phyloP scores from a whole-genome alignment of 2,888 invertebrate genomes.

The Onchidella celtica region DNA sequence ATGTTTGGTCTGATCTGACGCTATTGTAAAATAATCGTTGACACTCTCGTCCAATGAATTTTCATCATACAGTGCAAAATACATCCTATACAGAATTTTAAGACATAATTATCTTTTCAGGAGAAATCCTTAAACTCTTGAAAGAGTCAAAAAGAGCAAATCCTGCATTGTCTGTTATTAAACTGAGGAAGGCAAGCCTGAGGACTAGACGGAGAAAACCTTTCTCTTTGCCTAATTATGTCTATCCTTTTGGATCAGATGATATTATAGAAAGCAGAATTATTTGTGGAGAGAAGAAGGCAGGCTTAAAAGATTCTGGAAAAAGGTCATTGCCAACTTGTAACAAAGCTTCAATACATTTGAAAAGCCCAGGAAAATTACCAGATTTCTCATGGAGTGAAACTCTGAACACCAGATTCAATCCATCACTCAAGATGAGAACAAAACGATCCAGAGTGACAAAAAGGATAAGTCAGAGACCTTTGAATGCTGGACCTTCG shows the following conservation, averaged over 20 bases:
- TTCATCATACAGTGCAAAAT: too few relatives aligned
- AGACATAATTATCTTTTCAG: too few relatives aligned
- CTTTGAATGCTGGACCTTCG: not conserved
- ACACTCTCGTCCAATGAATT: too few relatives aligned
- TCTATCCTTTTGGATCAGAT: not conserved
- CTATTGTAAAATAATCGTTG: too few relatives aligned
- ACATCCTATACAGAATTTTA: too few relatives aligned
- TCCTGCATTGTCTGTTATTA: not conserved
- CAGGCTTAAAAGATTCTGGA: not conserved
- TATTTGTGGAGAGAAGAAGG: not conserved
- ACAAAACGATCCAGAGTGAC: not conserved
- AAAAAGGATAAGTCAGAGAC: not conserved
- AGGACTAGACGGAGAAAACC: not conserved
- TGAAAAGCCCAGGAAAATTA: too few relatives aligned
- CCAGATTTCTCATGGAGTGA: not conserved
- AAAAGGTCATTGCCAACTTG: too few relatives aligned
- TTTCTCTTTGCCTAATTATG: not conserved
- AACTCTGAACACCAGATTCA: not conserved
- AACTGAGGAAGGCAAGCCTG: not conserved
- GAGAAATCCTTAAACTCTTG: slow-evolving; percentile 23
- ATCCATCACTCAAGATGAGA: not conserved
- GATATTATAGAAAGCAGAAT: not conserved
- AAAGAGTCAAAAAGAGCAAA: not conserved
- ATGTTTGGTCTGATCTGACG: too few relatives aligned
- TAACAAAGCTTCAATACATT: too few relatives aligned